Evolutionary conservation across 2,113 vertebrate genomes (phyloP), one percentile per base, ranked within the genome.

Genomic region (Cyphomyrus plagiostoma): DNA sequence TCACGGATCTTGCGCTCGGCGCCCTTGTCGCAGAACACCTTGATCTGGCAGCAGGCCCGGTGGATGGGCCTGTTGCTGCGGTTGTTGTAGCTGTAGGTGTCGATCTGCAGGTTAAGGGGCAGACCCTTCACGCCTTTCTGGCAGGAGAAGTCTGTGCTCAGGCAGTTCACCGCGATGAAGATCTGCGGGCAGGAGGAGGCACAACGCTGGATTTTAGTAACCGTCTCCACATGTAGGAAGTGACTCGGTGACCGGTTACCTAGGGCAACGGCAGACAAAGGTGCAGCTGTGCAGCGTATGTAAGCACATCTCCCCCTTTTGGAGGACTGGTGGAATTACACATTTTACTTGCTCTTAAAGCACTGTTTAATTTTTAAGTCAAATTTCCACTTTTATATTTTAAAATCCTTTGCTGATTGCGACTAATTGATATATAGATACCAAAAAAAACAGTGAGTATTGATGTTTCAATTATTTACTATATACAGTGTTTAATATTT

Each of bases 81-180:
- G 95, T 98, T 98, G 94, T 98, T 99, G 93, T 99, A 99, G 94
- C 98, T 99, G 93, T 99, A 99, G 7, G 99, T 99, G 93, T 99
- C 99, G 0, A 99, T 99, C 91, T 99, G 99, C 89, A 99, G 96
- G 93, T 99, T 99, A 46, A 99, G 94, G 0, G 99, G 99, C 4
- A 99, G 94, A 8, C 99, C 99, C 92, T 99, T 99, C 90, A 99
- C 99, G 0, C 99, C 99, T 80, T 99, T 99, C 96, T 99, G 99
- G 52, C 98, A 99, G 48, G 98, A 99, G 95, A 99, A 99, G 90
- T 99, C 99, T 0, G 99, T 99, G 95, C 99, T 99, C 90, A 99
- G 95, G 91, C 99, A 99, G 95, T 99, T 99, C 92, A 99, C 99
- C 0, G 99, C 98, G 94, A 99, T 97, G 94, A 99, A 99, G 92